A percentile compares a stretch with the other conserved stretches of the same genome.
phyloP scores from a whole-genome alignment of 2,113 vertebrate genomes.

The Mobula hypostoma region DNA sequence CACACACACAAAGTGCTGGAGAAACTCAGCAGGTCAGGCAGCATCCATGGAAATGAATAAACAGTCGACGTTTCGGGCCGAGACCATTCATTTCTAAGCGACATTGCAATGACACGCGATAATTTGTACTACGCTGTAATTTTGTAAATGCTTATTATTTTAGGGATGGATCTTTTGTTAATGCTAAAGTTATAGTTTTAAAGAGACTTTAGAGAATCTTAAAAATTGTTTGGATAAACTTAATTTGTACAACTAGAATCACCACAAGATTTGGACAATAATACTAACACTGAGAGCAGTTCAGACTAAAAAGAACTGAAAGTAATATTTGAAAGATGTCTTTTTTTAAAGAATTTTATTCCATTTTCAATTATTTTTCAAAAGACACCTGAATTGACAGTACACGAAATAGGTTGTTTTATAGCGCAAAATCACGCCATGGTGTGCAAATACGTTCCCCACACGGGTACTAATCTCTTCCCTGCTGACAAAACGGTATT shows the following conservation, averaged over 20 bases:
- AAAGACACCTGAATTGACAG: background rate
- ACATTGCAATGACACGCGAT: background rate
- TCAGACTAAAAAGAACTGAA: background rate
- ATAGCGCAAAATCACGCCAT: background rate
- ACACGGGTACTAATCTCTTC: conserved; percentile 17
- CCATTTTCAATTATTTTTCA: background rate
- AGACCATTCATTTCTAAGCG: background rate
- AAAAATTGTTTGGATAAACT: background rate
- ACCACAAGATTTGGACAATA: background rate
- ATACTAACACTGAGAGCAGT: background rate
- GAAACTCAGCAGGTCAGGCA: too few species aligned
- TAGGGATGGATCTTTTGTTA: background rate
- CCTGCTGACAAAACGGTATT: conserved; percentile 32
- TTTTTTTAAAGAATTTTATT: background rate
- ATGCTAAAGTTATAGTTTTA: background rate
- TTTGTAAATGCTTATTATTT: background rate
- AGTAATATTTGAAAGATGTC: background rate
- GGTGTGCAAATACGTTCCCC: background rate
- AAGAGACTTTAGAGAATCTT: background rate
- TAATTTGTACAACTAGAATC: background rate
- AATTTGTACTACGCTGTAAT: background rate
- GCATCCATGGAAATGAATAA: too few species aligned
- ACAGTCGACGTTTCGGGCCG: too few species aligned
- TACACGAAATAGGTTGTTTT: background rate
- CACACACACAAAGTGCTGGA: too few species aligned